A percentile compares a stretch with the other conserved stretches of the same genome.
These are phyloP conservation scores for Carcinoscorpius rotundicauda DNA, from an alignment of 1,140 invertebrate species.

Conservation along the genomic window DNA sequence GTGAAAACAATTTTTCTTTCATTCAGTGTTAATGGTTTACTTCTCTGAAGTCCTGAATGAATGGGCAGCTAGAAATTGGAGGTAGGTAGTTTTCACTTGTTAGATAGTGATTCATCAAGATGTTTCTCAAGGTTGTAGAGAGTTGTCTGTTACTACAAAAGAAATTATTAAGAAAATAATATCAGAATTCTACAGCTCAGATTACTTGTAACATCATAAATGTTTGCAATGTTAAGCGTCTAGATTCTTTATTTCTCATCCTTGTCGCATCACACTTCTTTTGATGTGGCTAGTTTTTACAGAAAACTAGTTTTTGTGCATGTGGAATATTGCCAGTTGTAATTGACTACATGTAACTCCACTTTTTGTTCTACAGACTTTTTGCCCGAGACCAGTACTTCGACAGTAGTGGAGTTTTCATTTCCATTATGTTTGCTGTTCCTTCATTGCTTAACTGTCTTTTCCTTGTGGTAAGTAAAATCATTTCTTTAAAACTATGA, in stretches of 20 bases:
- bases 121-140: not conserved
- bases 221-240: no score
- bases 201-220: no score
- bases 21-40: constrained; percentile 66
- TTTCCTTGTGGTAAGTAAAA: constrained; percentile 73
- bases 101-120: not conserved
- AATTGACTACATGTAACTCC: constrained; percentile 6
- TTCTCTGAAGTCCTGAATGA: constrained; percentile 80
- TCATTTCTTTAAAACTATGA: constrained; percentile 4
- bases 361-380: constrained; percentile 38
- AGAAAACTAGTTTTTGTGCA: no score
- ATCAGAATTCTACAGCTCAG: no score
- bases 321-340: not conserved
- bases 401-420: constrained; percentile 81
- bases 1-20: constrained; percentile 21
- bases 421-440: constrained; percentile 79
- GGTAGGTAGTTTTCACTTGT: constrained; percentile 31
- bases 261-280: not conserved
- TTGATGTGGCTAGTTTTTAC: constrained; percentile 1
- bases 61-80: constrained; percentile 69
- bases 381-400: constrained; percentile 86
- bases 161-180: no score
- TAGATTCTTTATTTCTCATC: constrained; percentile 1
- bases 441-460: constrained; percentile 82
- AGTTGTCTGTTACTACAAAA: no score